Conservation (phyloP, 2,797 vertebrate genomes). For the Thripadectes ignobilis region DNA sequence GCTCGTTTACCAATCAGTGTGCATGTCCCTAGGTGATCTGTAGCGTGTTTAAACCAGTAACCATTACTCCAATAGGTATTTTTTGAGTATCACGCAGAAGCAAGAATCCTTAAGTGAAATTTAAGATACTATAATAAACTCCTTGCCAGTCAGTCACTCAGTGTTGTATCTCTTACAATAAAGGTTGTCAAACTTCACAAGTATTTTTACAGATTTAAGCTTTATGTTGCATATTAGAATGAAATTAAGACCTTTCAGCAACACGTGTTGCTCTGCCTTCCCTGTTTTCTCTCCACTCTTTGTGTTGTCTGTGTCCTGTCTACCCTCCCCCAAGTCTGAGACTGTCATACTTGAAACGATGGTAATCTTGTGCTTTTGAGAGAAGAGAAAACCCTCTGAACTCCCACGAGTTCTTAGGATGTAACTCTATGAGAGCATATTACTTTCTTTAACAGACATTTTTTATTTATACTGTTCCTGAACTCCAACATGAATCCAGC, state of each 20-base stretch:
- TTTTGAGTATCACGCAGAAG: neutral
- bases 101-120: neutral
- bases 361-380: neutral
- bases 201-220: neutral
- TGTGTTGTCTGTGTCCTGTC: neutral
- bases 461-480: neutral
- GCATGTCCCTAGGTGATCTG: neutral
- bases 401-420: rapidly evolving
- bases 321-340: neutral
- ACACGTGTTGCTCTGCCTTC: neutral
- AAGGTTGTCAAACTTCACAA: neutral
- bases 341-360: neutral
- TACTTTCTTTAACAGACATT: neutral
- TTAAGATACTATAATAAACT: neutral
- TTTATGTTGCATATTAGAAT: neutral
- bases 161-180: neutral
- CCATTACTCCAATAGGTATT: neutral
- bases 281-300: neutral
- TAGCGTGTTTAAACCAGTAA: neutral
- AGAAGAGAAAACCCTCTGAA: neutral
- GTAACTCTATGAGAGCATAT: neutral
- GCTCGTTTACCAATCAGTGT: neutral
- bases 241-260: neutral
- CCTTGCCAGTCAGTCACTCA: neutral
- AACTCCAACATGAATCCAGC: neutral